Conservation (phyloP, 2,797 vertebrate genomes). For the Coracias cyanogaster region DNA sequence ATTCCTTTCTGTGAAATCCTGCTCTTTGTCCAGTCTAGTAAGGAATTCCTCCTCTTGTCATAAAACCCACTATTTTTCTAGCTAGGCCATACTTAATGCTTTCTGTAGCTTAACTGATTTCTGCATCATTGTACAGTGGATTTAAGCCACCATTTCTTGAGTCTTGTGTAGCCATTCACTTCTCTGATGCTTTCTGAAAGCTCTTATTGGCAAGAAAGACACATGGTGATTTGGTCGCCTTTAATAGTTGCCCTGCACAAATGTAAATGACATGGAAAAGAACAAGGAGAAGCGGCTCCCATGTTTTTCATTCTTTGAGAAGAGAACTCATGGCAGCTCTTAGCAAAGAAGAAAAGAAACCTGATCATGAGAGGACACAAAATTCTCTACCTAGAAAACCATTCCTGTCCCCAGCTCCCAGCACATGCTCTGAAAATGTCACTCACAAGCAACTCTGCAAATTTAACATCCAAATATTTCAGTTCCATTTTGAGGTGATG, state of each 20-base stretch:
- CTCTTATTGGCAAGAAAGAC: neutral
- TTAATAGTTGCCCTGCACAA: neutral
- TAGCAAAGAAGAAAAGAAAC: neutral
- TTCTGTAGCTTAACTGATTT: neutral
- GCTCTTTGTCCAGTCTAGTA: neutral
- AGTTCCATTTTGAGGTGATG: neutral
- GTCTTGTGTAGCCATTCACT: neutral
- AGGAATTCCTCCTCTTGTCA: neutral
- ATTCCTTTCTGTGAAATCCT: neutral
- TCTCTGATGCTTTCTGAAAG: neutral
- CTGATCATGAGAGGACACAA: neutral
- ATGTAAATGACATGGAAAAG: neutral
- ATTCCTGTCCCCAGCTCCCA: neutral
- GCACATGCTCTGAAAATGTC: neutral
- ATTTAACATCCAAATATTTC: neutral
- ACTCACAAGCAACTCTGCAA: neutral
- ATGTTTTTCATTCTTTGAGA: neutral
- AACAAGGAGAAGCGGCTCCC: neutral
- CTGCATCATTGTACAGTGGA: neutral
- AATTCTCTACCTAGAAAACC: neutral
- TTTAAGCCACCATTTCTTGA: neutral
- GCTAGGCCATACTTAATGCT: neutral
- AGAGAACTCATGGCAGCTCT: neutral
- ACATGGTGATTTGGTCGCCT: neutral
- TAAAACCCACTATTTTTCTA: neutral